Evolutionary conservation across 53 echinoderm and acorn worm genomes (phyloP).

Genomic region (Actinopyga echinites): DNA sequence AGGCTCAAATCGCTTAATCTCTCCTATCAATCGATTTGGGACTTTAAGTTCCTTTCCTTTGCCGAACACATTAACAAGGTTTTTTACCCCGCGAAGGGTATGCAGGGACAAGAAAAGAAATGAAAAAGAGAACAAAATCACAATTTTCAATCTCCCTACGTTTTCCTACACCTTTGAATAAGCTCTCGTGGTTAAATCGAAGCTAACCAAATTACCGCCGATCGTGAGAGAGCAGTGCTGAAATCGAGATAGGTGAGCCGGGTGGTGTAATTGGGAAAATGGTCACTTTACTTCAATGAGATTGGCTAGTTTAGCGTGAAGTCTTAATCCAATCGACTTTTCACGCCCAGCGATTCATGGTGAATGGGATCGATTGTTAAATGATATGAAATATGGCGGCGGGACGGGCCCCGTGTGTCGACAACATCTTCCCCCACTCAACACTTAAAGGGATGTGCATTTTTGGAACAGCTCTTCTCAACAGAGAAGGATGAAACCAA

Average conservation of each 20-base stretch:
- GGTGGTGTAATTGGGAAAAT: slow-evolving; percentile 38
- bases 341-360: slow-evolving; percentile 19
- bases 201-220: slow-evolving; percentile 30
- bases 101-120: not conserved
- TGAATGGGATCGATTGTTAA: slow-evolving; percentile 1
- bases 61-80: slow-evolving; percentile 36
- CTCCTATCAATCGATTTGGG: slow-evolving; percentile 5
- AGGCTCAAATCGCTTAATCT: slow-evolving; percentile 42
- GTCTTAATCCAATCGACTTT: slow-evolving; percentile 31
- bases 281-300: slow-evolving; percentile 38
- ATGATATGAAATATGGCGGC: slow-evolving; percentile 23
- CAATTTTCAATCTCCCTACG: slow-evolving; percentile 29
- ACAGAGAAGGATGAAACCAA: no score
- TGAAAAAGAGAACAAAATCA: slow-evolving; percentile 27
- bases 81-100: slow-evolving; percentile 20
- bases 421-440: not conserved
- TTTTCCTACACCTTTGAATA: slow-evolving; percentile 28
- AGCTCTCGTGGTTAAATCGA: slow-evolving; percentile 28
- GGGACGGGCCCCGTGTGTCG: slow-evolving; percentile 1
- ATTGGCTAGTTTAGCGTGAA: slow-evolving; percentile 43
- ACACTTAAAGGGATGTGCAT: not conserved
- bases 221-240: slow-evolving; percentile 2
- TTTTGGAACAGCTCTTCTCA: no score
- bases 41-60: slow-evolving; percentile 5
- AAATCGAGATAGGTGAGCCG: slow-evolving; percentile 28